Base-by-base conservation (phyloP, 2,888 invertebrate species). In the Phymatocera aterrima region DNA sequence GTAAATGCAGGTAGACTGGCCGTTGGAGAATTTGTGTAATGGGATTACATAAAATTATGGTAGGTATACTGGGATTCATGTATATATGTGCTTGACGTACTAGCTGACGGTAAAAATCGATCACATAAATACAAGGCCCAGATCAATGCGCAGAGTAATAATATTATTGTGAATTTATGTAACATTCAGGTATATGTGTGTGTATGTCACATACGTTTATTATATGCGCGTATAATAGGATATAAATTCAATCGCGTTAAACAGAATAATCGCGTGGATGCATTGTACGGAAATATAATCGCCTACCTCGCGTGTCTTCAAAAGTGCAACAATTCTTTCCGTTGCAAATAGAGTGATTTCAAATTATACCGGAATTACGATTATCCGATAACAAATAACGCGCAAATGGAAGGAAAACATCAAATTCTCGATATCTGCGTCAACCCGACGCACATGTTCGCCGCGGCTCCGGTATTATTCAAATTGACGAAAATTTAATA, bases 351-450 rank as follows among this genome's bases (percentile, higher is more conserved):
- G 18, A n/a, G 43, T 46, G 21, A 21, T 28, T 3, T n/a, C n/a
- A 8, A 3, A 10, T 28, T 21, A 51, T 28, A 68, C 68, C 24
- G 21, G 34, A 12, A 72, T 34, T 37, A 57, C 60, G 60, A 57
- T 75, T 37, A 75, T 54, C 34, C 75, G 40, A 40, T 75, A 40
- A 31, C 37, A 60, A 75, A 75, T 75, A 75, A 60, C 57, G 40
- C 40, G 75, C 21, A 60, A 75, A 75, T 75, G 54, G 40, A 75
- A 75, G 40, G 75, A 75, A 75, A 75, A 75, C 75, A 72, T n/a
- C 31, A 60, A 75, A 75, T 60, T 10, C 31, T 10, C 24, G 57
- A 75, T 75, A 75, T 75, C 75, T 34, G 48, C n/a, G 51, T 51
- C 34, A 31, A 34, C 24, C 60, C 74, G 75, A 75, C 60, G 21